Base-by-base conservation (phyloP, 1,140 invertebrate genomes). In the Papilio aristodemus region DNA sequence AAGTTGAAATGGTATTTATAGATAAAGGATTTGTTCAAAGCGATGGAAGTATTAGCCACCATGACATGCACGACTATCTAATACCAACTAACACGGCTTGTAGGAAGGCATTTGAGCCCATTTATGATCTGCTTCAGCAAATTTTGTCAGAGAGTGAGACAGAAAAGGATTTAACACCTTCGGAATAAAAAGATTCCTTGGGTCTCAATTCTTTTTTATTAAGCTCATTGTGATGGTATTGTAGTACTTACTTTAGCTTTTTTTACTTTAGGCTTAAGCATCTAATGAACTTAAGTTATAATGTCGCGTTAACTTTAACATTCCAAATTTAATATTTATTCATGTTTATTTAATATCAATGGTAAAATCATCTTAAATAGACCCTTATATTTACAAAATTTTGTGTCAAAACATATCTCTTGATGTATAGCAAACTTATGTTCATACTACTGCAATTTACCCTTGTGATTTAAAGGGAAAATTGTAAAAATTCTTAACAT, bases 21-120 rank as follows among this genome's bases (percentile, higher is more conserved):
- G 95, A 96, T 80, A 94, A 96, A 78, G 95, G 95, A 25, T 93
- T 96, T 75, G 93, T 97, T 39, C 94, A 95, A 79, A 92, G 92
- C 43, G 95, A 97, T 89, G 96, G 95, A 8, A 94, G 93, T 22
- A 97, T 98, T 67, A 96, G 95, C 83, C 95, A 96, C 82, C 94
- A 95, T 80, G 97, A 98, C 84, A 96, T 98, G 95, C 94, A 95
- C 81, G 97, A 98, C 89, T 98, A 97, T 89, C 93, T 97, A 32
- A 95, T 97, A 83, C 93, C 97, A 37, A 97, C 96, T 2, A 95
- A 95, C 88, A 92, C 94, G 63, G 97, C 96, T 46, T 97, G 97
- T 89, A 93, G 94, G 76, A 97, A 97, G 87, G 95, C 95, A 22
- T 96, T 97, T 91, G 95, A 96, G 87, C 95, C 95, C 37, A 93